Evolutionary conservation across 2,797 vertebrate genomes (phyloP).

Genomic region (Crocodylus rhombifer): DNA sequence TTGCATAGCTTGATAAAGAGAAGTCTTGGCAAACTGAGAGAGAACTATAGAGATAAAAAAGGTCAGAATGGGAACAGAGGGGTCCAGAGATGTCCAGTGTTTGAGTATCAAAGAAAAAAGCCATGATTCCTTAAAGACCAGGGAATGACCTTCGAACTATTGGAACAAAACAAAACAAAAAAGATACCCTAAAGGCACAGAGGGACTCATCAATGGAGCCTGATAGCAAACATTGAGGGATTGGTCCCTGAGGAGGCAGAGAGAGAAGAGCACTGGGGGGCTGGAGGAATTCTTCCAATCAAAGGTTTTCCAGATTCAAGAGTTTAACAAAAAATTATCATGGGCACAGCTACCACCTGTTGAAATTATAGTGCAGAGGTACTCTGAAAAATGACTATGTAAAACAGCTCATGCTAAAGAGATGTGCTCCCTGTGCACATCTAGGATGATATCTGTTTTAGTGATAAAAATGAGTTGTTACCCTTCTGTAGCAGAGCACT

Average conservation of each 20-base stretch:
- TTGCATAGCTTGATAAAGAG: constrained; percentile 68
- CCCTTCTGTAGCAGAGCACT: too few relatives aligned
- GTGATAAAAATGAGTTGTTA: too few relatives aligned
- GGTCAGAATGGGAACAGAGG: constrained; percentile 56
- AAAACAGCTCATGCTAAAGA: neutral
- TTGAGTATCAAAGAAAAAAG: constrained; percentile 55
- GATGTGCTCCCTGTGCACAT: neutral
- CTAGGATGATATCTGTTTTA: neutral
- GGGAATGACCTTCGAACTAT: constrained; percentile 55
- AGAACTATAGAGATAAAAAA: constrained; percentile 67
- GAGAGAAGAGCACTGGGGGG: constrained; percentile 8
- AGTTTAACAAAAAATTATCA: neutral
- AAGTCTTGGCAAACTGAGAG: constrained; percentile 70
- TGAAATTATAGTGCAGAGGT: neutral
- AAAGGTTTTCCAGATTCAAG: neutral
- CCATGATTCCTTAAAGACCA: constrained; percentile 49
- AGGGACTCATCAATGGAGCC: constrained; percentile 11
- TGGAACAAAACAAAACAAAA: constrained; percentile 36
- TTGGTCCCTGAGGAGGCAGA: neutral
- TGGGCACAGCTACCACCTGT: neutral
- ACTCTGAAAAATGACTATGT: neutral
- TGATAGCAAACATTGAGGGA: constrained; percentile 23
- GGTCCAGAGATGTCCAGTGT: constrained; percentile 59
- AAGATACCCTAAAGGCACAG: constrained; percentile 59
- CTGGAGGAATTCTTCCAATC: neutral